Conservation (phyloP, 2,797 vertebrate genomes). For the Loriculus beryllinus region DNA sequence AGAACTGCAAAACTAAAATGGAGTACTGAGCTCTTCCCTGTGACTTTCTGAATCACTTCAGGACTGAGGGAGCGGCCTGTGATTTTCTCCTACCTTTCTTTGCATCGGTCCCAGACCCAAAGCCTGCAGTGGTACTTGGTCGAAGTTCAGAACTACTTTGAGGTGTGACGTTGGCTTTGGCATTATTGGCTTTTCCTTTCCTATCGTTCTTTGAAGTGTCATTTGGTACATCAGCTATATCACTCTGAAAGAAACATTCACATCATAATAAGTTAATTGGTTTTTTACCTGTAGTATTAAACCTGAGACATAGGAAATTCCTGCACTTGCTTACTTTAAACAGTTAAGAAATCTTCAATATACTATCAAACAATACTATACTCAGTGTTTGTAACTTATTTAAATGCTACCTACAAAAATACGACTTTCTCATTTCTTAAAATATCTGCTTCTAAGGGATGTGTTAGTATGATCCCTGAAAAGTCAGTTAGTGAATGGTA, state of each 20-base stretch:
- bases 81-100: constrained; percentile 83
- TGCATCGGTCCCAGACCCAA: constrained; percentile 81
- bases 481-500: neutral
- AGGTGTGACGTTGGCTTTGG: constrained; percentile 89
- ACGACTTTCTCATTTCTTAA: neutral
- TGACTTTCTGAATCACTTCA: neutral
- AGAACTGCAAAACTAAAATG: neutral
- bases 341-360: neutral
- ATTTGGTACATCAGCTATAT: constrained; percentile 96
- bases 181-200: constrained; percentile 89
- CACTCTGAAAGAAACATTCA: constrained; percentile 81
- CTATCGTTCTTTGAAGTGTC: constrained; percentile 94
- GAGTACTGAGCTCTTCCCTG: neutral
- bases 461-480: neutral
- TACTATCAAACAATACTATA: neutral
- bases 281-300: neutral
- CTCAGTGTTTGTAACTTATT: neutral
- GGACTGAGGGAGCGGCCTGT: neutral
- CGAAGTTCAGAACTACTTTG: constrained; percentile 91
- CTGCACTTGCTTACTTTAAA: neutral
- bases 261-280: neutral
- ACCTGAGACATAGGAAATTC: neutral
- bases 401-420: neutral
- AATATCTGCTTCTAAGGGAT: neutral
- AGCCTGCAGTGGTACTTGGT: constrained; percentile 79